Base-by-base conservation (phyloP, 64 coral and sea anemone species). In the Montipora sp. region DNA sequence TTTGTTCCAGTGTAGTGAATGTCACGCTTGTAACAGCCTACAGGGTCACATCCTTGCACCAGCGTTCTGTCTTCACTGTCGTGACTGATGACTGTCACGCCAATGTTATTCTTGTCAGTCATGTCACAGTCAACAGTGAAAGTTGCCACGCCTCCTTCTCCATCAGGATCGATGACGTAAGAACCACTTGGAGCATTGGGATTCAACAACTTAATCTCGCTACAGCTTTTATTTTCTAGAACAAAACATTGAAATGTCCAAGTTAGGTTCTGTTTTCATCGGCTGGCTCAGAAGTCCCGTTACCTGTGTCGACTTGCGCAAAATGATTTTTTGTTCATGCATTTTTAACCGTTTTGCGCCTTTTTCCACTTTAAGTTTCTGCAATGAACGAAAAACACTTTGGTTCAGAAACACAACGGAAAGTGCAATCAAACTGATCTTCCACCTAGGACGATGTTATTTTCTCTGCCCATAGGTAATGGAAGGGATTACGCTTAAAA, bases 71-170 rank as follows among this genome's bases (percentile, higher is more conserved):
- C 15, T 55, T 92, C 90, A 59, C 79, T 84, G n/a, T 92, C 80
- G 66, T 92, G 90, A 75, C 77, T 44, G 12, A 92, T 27, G 57
- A 92, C 81, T 78, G 90, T 92, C 24, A 92, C 71, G 23, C 90
- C 90, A 74, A 92, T 66, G 48, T 73, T 68, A n/a, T 66, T 73
- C 49, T 87, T 84, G 81, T 77, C 90, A 61, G 66, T 75, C 82
- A 92, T 92, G 79, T 92, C 72, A 77, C 90, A 92, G 10, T 51
- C 73, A 19, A 91, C 89, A 15, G 61, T n/a, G 47, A 91, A 91
- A 10, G 66, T n/a, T 57, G 21, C 18, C 14, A 18, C 10, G 16
- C 77, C 77, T 24, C 77, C 61, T 1, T 10, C 65, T 20, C 75
- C 79, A n/a, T 91, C 89, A 27, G 89, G 78, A 59, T 91, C 75